Base-by-base conservation (phyloP, 2,113 vertebrate species). In the Tetrax tetrax region DNA sequence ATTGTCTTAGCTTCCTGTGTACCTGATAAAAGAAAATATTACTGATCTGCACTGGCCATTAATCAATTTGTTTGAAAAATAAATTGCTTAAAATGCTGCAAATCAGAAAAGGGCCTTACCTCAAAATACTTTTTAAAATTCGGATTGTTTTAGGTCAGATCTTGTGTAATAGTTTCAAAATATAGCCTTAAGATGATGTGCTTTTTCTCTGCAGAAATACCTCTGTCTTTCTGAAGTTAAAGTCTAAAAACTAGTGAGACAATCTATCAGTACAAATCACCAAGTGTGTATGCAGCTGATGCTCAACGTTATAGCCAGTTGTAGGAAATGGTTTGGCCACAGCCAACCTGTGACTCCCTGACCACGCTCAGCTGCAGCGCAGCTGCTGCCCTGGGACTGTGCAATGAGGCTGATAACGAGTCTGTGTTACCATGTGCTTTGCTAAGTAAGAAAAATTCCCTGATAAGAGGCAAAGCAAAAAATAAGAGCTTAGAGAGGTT, bases 391-490 rank as follows among this genome's bases (percentile, higher is more conserved):
- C 54, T 1, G 2, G 54, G 61, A 22, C 41, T 6, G 24, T 17
- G 4, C 1, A 1, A 3, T 41, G 14, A 3, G 4, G 31, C 65
- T 15, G 37, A 10, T 45, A 17, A 82, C 1, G 3, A 57, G 11
- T 4, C 51, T 12, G 77, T 20, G 64, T 29, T 74, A 38, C 89
- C 50, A 0, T 3, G 25, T 7, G 56, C n/a, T 57, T 68, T 68
- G 57, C 9, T 9, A 20, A 37, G 37, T 1, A 35, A 38, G 10
- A 41, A 53, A 66, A 50, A 35, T 16, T 27, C 87, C 41, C 68
- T 50, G n/a, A 22, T 50, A 48, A 82, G 21, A 35, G 75, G 51
- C 28, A 45, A 19, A 78, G 51, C 0, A 4, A 38, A 19, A 83
- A 71, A 48, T 4, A 51, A 80, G 45, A 25, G 37, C 37, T 35